Evolutionary conservation across 2,888 invertebrate species (phyloP), one percentile per base, ranked within the genome.

Genomic region (Himalopsyche anomala): DNA sequence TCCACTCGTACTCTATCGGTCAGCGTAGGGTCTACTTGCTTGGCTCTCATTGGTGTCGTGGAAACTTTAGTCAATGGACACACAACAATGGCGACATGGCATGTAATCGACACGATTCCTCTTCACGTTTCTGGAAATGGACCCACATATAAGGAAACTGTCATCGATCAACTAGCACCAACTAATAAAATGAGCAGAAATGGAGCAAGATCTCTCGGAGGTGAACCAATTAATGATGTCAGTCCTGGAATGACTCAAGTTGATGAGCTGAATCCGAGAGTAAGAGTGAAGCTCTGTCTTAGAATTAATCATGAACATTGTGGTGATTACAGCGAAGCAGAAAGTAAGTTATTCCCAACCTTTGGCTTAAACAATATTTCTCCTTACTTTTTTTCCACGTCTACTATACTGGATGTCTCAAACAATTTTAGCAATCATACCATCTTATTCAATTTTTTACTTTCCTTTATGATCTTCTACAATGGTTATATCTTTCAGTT

Each of bases 311-410:
- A 95, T 84, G 96, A 97, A 85, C 96, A 96, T 89, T 97, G 98
- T 91, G 96, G 98, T 51, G 96, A 96, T 74, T 96, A 96, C 91
- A 94, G 96, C 0, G 96, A 96, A 90, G 98, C 98, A 42, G 96
- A 97, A 90, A 95, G 97, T 97, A 91, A 96, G 96, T 95, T 80
- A 55, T 51, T 81, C 4, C 17, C 55, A 28, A 28, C 28, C 8
- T 40, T 51, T 81, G 56, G 17, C 5, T 83, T 19, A 55, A 17
- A 9, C 4, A 85, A 19, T 28, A 51, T 80, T 28, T 17, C 38
- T 38, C 11, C 38, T 56, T 55, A 5, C 19, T 69, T 28, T 17
- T 56, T 4, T 62, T 36, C 36, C 8, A 9, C 36, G 0, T 19
- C 54, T 82, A 36, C 12, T 55, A 42, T 5, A 11, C 45, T 8